A percentile compares a stretch with the other conserved stretches of the same genome.
These are phyloP conservation scores for Gallinago stenura DNA, from an alignment of 2,797 vertebrate species.

Conservation along the genomic window DNA sequence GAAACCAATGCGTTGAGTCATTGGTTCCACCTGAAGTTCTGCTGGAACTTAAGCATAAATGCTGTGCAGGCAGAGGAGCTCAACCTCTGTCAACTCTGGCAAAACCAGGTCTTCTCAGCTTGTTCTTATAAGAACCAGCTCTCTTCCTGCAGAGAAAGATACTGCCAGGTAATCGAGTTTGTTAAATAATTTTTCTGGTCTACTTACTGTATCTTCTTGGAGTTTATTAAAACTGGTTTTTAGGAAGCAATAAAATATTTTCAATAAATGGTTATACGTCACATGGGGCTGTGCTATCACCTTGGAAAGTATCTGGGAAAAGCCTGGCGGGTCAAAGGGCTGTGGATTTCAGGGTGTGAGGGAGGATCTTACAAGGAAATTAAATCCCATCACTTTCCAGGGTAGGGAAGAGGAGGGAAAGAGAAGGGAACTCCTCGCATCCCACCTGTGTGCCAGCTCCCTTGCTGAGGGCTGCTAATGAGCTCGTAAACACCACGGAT, in stretches of 20 bases:
- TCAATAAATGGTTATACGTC: not conserved
- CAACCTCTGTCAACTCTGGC: fast-evolving
- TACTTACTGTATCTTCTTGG: not conserved
- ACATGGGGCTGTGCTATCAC: fast-evolving
- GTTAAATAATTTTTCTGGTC: not conserved
- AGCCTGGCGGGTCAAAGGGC: fast-evolving
- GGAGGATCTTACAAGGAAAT: not conserved
- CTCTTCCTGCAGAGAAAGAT: not conserved
- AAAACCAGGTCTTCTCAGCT: not conserved
- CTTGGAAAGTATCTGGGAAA: not conserved
- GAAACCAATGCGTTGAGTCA: not conserved
- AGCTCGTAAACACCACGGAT: not conserved
- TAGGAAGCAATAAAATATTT: constrained; percentile 38
- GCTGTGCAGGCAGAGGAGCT: not conserved
- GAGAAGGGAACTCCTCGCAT: not conserved
- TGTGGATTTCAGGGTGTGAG: fast-evolving
- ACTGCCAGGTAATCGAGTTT: not conserved
- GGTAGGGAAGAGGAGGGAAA: not conserved
- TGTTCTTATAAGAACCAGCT: not conserved
- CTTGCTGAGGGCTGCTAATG: not conserved
- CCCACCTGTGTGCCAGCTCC: not conserved
- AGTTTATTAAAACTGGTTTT: not conserved
- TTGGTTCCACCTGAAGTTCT: constrained; percentile 6
- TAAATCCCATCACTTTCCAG: not conserved
- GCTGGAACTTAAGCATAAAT: constrained; percentile 15